Conservation (phyloP, 2,888 invertebrate species). For the Synergus umbraculus region DNA sequence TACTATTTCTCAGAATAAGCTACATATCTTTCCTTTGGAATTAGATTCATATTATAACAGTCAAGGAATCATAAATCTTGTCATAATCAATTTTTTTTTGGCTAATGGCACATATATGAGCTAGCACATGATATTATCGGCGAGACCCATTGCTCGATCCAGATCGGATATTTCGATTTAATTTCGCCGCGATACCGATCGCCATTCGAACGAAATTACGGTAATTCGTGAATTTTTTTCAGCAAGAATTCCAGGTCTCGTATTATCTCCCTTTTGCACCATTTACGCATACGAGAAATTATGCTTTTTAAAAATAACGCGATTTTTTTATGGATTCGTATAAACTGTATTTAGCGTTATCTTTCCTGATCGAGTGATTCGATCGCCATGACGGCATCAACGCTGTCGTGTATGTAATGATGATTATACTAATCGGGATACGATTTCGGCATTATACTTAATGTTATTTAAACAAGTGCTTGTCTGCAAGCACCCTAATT, state of each 20-base stretch:
- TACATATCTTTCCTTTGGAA: neutral
- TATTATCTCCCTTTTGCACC: constrained; percentile 2
- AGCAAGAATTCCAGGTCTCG: neutral
- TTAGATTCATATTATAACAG: neutral
- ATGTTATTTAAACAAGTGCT: constrained; percentile 52
- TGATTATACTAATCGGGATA: constrained; percentile 19
- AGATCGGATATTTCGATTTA: constrained; percentile 19
- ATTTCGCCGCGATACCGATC: constrained; percentile 4
- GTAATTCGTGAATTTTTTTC: neutral
- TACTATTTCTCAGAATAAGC: neutral
- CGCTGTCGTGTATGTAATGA: neutral
- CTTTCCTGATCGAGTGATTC: too few species aligned
- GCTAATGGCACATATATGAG: neutral
- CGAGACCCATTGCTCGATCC: neutral
- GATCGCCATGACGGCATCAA: neutral
- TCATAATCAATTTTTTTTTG: constrained; percentile 19
- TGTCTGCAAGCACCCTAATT: constrained; percentile 37
- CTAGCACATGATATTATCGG: neutral
- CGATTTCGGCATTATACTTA: constrained; percentile 47
- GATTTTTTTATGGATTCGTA: constrained; percentile 1
- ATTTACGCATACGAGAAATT: constrained; percentile 14
- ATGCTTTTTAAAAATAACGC: neutral
- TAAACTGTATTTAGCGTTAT: constrained; percentile 10
- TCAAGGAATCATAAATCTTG: neutral
- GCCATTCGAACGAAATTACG: constrained; percentile 17